Evolutionary conservation across 2,113 vertebrate species (phyloP).

Genomic region (Pseudopodoces humilis): DNA sequence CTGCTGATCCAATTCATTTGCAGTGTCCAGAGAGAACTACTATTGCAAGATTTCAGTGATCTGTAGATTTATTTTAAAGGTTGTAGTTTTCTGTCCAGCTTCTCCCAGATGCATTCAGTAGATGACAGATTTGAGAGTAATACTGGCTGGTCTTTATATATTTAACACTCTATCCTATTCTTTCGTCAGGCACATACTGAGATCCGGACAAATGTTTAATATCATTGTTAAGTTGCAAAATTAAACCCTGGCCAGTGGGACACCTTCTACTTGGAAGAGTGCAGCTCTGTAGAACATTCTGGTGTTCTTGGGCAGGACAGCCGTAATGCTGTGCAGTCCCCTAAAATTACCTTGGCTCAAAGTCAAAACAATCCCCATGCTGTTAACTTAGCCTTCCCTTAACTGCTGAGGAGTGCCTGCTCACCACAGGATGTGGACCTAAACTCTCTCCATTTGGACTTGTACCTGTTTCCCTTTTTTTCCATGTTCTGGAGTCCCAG

Average conservation of each 20-base stretch:
- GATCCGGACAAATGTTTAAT: slow-evolving; percentile 48
- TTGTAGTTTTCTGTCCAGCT: slow-evolving; percentile 37
- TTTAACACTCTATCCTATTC: slow-evolving; percentile 18
- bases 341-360: slow-evolving; percentile 18
- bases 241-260: slow-evolving; percentile 42
- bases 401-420: background rate
- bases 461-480: background rate
- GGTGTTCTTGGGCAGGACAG: background rate
- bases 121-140: slow-evolving; percentile 41
- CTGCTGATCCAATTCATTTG: background rate
- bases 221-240: slow-evolving; percentile 46
- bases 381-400: background rate
- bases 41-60: background rate
- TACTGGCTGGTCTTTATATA: background rate
- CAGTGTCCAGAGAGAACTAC: background rate
- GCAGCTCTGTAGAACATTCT: background rate
- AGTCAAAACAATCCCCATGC: background rate
- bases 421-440: background rate
- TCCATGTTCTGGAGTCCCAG: background rate
- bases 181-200: slow-evolving; percentile 12
- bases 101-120: slow-evolving; percentile 5
- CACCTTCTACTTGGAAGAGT: background rate
- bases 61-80: background rate
- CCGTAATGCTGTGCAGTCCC: background rate
- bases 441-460: background rate